These are phyloP conservation scores for Prionailurus viverrinus DNA, from an alignment of 2,113 vertebrate species.

Conservation along the genomic window DNA sequence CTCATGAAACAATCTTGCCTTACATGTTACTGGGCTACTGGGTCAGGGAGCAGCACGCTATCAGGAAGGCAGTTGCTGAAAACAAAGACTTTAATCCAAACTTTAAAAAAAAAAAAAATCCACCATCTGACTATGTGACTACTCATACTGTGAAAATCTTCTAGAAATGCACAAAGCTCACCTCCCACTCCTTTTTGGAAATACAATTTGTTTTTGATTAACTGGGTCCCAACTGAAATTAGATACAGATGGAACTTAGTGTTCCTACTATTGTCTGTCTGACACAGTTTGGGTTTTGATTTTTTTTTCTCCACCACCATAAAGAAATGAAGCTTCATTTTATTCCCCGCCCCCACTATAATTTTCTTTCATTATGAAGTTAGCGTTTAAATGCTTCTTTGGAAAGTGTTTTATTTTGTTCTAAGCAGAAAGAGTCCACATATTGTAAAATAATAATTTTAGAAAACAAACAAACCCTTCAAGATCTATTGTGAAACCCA, in stretches of 20 bases:
- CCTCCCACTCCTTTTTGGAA: not conserved
- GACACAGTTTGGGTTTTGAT: constrained; percentile 49
- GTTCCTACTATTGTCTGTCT: not conserved
- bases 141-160: not conserved
- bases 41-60: not conserved
- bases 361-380: constrained; percentile 42
- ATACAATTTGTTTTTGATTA: constrained; percentile 32
- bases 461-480: constrained; percentile 8
- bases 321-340: constrained; percentile 46
- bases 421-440: constrained; percentile 21
- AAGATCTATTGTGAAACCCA: not conserved
- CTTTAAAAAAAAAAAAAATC: not conserved
- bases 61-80: not conserved
- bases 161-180: not conserved
- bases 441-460: constrained; percentile 24
- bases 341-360: not conserved
- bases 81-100: constrained; percentile 4
- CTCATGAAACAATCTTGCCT: not conserved
- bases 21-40: not conserved
- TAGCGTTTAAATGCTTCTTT: constrained; percentile 28
- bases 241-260: not conserved
- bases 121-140: not conserved
- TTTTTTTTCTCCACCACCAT: constrained; percentile 39
- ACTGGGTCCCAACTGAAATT: not conserved
- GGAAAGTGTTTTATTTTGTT: not conserved